Base-by-base conservation (phyloP, 1,140 invertebrate species). In the Brachionus rubens region DNA sequence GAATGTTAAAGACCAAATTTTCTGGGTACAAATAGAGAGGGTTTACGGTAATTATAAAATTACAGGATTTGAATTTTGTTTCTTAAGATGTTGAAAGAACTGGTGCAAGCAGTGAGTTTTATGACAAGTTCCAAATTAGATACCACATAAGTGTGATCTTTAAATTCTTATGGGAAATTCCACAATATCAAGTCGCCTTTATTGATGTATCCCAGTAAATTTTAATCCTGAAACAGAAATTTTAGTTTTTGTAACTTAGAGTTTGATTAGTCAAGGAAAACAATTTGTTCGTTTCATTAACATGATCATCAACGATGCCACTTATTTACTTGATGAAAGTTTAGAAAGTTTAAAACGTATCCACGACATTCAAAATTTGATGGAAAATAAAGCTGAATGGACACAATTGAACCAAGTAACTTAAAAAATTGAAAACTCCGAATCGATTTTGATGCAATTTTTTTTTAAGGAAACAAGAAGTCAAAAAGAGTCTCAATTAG, bases 221-320 rank as follows among this genome's bases (percentile, higher is more conserved):
- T 47, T 76, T 26, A n/a, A 16, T 19, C 21, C 10, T 10, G 5
- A 59, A 36, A 40, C 14, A 40, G 0, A 26, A 14, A 26, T 30
- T 76, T 19, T 65, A 41, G 16, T 62, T 75, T 78, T 81, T 56
- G 76, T 72, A 30, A 78, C 83, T 78, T 41, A 87, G 86, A n/a
- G n/a, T n/a, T n/a, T n/a, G 52, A 90, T 89, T 67, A 59, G 54
- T 28, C 54, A 59, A 59, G 92, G 92, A 9, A 92, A 92, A 78
- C 92, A 97, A 83, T 98, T 98, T 85, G 92, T 97, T 3, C 93
- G 95, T 79, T 99, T 98, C 82, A 90, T 98, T 30, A 99, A 99
- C 83, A 98, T 98, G 94, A 85, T 98, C 50, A 98, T 98, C 92
- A 99, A 98, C 82, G 96, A 98, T 82, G 97, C 94, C 7, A 98